Percentiles rank a stretch among this genome's conserved stretches.
Conservation (phyloP, 2,888 invertebrate genomes). For the Lordiphosa andalusiaca region DNA sequence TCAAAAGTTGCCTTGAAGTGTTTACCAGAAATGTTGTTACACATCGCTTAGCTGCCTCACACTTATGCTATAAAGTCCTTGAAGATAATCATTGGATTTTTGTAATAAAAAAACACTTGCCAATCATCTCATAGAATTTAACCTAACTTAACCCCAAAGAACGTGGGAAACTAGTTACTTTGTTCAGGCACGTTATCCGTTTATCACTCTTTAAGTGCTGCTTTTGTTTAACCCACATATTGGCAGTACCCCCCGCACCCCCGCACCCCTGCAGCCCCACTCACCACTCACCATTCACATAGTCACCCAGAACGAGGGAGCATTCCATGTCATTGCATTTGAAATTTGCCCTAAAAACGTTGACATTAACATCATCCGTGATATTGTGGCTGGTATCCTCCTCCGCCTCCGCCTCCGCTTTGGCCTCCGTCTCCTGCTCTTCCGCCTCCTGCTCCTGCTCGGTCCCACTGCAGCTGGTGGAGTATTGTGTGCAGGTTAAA, state of each 20-base stretch:
- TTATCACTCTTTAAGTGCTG: no score
- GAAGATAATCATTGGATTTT: no score
- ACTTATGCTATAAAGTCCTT: no score
- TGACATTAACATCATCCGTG: conserved; percentile 23
- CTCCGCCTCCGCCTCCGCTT: conserved; percentile 8
- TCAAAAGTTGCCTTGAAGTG: no score
- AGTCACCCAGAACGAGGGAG: conserved; percentile 52
- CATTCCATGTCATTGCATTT: conserved; percentile 60
- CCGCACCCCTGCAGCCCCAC: not conserved
- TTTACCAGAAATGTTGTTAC: no score
- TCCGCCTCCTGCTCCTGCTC: conserved; percentile 5
- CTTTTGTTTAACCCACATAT: not conserved
- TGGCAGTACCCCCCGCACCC: not conserved
- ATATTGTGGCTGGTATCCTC: conserved; percentile 5
- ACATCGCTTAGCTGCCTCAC: no score
- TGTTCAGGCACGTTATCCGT: no score
- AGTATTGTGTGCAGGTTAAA: conserved; percentile 13
- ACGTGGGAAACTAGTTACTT: no score
- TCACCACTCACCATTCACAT: conserved; percentile 42
- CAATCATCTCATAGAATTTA: no score
- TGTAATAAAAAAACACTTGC: no score
- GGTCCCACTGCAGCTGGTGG: conserved; percentile 6
- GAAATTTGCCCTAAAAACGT: conserved; percentile 35
- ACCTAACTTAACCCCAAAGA: no score
- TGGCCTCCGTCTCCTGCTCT: not conserved